Evolutionary conservation across 2,797 vertebrate genomes (phyloP).

Genomic region (Melopsittacus undulatus): DNA sequence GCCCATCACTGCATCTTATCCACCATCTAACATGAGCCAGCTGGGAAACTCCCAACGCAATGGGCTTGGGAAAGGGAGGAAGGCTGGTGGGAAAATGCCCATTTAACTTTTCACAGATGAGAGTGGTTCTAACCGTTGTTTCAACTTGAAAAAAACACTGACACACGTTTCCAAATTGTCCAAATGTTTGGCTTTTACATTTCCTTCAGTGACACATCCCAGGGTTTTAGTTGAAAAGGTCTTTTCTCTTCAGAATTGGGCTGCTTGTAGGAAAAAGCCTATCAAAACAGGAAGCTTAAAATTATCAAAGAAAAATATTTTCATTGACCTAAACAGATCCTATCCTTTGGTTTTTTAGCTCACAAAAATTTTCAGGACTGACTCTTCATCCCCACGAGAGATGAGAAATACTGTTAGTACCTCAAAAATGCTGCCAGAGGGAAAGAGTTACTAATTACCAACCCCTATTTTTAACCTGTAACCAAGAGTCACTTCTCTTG

Average conservation of each 20-base stretch:
- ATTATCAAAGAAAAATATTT: constrained; percentile 68
- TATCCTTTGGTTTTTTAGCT: constrained; percentile 23
- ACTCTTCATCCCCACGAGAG: constrained; percentile 10
- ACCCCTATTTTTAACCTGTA: constrained; percentile 27
- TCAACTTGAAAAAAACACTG: neutral
- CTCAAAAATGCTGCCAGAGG: constrained; percentile 22
- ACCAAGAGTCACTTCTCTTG: neutral
- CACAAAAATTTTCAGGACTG: constrained; percentile 33
- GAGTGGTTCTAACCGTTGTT: neutral
- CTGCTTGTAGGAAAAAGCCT: neutral
- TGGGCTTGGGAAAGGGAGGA: neutral
- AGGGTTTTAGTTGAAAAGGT: constrained; percentile 48
- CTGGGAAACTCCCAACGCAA: neutral
- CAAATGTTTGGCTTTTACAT: constrained; percentile 42
- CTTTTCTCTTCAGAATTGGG: constrained; percentile 40
- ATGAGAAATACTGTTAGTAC: constrained; percentile 39
- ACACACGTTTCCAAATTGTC: neutral
- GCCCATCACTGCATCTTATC: neutral
- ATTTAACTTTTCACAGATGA: neutral
- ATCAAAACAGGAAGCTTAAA: constrained; percentile 60
- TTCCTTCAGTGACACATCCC: constrained; percentile 48
- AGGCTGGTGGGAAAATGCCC: neutral
- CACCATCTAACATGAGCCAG: neutral
- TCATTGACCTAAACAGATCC: constrained; percentile 50
- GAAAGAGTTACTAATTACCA: constrained; percentile 7